Conservation (phyloP, 2,113 vertebrate species). For the Boulengeromyrus knoepffleri region DNA sequence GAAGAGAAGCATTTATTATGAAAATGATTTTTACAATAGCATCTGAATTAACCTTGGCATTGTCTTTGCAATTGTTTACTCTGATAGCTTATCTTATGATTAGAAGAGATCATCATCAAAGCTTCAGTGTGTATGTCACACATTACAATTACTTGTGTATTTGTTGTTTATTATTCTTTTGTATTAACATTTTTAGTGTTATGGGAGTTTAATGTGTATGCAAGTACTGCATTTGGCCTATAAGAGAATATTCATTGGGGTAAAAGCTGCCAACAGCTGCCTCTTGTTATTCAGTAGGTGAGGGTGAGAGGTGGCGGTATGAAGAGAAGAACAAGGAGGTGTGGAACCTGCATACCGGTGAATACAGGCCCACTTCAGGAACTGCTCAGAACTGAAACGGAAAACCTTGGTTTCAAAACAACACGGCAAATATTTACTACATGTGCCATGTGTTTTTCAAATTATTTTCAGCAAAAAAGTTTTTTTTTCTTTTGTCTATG, state of each 20-base stretch:
- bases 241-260: neutral
- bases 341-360: neutral
- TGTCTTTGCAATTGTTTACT: neutral
- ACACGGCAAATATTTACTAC: neutral
- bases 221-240: neutral
- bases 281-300: neutral
- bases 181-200: neutral
- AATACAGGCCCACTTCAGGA: neutral
- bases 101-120: neutral
- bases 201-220: neutral
- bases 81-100: neutral
- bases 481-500: neutral
- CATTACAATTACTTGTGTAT: neutral
- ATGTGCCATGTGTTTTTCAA: neutral
- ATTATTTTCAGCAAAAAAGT: neutral
- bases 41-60: neutral
- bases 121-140: neutral
- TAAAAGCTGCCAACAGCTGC: neutral
- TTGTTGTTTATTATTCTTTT: neutral
- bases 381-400: neutral
- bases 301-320: neutral
- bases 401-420: neutral
- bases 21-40: neutral
- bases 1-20: neutral
- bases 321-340: neutral